These are phyloP conservation scores for Betta splendens DNA, from an alignment of 2,797 vertebrate species.

Conservation along the genomic window DNA sequence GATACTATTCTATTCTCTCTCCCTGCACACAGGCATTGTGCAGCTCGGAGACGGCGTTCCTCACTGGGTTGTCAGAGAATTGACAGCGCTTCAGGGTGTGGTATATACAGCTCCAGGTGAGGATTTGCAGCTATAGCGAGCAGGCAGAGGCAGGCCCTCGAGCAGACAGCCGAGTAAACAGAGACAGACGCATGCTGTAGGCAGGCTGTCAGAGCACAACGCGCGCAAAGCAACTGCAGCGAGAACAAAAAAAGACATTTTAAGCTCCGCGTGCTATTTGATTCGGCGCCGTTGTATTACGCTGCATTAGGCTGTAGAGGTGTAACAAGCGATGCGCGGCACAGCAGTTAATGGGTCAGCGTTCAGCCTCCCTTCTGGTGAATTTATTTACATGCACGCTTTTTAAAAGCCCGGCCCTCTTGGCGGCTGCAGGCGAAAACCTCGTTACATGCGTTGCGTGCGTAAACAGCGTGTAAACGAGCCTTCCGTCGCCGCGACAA, in stretches of 20 bases:
- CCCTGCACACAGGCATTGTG: too few relatives aligned
- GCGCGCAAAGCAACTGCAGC: too few relatives aligned
- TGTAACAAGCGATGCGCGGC: not conserved
- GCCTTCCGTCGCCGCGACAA: slow-evolving; percentile 5
- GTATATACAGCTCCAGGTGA: slow-evolving; percentile 25
- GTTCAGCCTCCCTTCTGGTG: too few relatives aligned
- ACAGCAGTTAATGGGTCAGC: too few relatives aligned
- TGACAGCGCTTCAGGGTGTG: slow-evolving; percentile 32
- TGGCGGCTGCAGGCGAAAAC: slow-evolving; percentile 20
- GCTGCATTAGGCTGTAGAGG: not conserved
- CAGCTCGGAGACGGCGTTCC: slow-evolving; percentile 7
- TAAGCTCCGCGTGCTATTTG: too few relatives aligned
- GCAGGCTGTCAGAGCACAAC: not conserved
- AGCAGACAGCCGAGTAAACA: slow-evolving; percentile 21
- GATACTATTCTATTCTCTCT: slow-evolving; percentile 1
- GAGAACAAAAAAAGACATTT: too few relatives aligned
- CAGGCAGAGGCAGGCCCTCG: slow-evolving; percentile 20
- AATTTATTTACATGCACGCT: slow-evolving; percentile 24
- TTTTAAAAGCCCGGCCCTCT: slow-evolving; percentile 10
- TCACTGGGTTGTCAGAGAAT: slow-evolving; percentile 32
- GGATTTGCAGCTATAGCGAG: slow-evolving; percentile 35
- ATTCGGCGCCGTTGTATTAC: not conserved
- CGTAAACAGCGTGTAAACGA: slow-evolving; percentile 39
- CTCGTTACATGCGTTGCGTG: slow-evolving; percentile 34
- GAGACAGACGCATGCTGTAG: slow-evolving; percentile 8